Base-by-base conservation (phyloP, 2,888 invertebrate species). In the Siphlonurus alternatus region DNA sequence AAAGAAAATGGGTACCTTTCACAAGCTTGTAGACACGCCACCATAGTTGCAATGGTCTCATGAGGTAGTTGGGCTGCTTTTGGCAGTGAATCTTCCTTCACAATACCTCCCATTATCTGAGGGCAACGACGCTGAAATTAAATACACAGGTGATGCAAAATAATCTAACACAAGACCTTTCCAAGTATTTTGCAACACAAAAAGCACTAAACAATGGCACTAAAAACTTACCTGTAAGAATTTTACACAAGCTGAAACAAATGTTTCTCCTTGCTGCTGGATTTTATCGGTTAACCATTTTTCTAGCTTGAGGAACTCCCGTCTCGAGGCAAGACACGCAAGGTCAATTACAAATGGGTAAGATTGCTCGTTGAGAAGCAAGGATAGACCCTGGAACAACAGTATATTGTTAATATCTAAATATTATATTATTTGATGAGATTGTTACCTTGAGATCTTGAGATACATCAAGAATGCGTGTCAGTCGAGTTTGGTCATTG, bases 271-370 rank as follows among this genome's bases (percentile, higher is more conserved):
- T 75, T 97, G 94, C 71, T 97, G 97, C 67, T 90, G 81, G 66
- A 98, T 92, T 78, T 99, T 98, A 74, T 99, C 99, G 0, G 91
- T 87, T 15, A 99, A 78, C 98, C 99, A 99, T 75, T 99, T 99
- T 75, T 99, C 99, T 22, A 99, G 78, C 74, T 99, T 99, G 15
- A 99, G 81, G 75, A 97, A 99, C 75, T 98, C 99, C 65, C 98
- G 82, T 63, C 98, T 80, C 0, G 98, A 97, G 0, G 99, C 99
- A 67, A 99, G 78, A 74, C 98, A 99, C 0, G 99, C 98, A 70
- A 99, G 78, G 76, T 99, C 99, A 69, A 99, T 96, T 54, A 96
- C 92, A 76, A 99, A 99, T n/a, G 89, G 84, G 74, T 93, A 92
- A 0, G 91, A 90, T 69, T 91, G 89, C 0, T 90, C 89, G 75